phyloP scores from a whole-genome alignment of 2,113 vertebrate genomes.

The Apaloderma vittatum region DNA sequence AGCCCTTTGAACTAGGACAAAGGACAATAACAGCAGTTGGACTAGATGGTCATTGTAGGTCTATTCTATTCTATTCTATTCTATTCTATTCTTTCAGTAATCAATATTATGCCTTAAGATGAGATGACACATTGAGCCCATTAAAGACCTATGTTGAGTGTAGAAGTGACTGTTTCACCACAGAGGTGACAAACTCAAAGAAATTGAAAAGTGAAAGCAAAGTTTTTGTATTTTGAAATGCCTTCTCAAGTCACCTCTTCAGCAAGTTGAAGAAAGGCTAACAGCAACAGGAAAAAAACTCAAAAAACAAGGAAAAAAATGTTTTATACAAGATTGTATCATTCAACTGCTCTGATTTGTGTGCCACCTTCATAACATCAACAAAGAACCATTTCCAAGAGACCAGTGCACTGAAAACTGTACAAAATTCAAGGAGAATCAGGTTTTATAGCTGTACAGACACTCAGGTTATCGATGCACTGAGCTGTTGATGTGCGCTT shows the following conservation, averaged over 20 bases:
- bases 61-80: neutral
- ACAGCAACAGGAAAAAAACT: neutral
- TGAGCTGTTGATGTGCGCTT: conserved; percentile 35
- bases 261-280: neutral
- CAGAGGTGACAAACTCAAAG: neutral
- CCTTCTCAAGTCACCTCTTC: neutral
- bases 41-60: neutral
- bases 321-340: fast-evolving
- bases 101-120: neutral
- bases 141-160: neutral
- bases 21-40: neutral
- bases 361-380: neutral
- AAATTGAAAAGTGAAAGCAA: neutral
- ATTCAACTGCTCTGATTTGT: neutral
- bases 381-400: neutral
- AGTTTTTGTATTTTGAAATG: neutral
- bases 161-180: neutral
- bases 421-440: conserved; percentile 12
- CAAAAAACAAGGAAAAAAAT: no score
- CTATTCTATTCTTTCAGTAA: neutral
- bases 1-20: neutral
- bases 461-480: conserved; percentile 19
- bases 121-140: neutral
- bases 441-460: conserved; percentile 28
- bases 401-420: neutral